Evolutionary conservation across 2,888 invertebrate genomes (phyloP), one percentile per base, ranked within the genome.

Genomic region (Liopterus haemorrhoidalis): DNA sequence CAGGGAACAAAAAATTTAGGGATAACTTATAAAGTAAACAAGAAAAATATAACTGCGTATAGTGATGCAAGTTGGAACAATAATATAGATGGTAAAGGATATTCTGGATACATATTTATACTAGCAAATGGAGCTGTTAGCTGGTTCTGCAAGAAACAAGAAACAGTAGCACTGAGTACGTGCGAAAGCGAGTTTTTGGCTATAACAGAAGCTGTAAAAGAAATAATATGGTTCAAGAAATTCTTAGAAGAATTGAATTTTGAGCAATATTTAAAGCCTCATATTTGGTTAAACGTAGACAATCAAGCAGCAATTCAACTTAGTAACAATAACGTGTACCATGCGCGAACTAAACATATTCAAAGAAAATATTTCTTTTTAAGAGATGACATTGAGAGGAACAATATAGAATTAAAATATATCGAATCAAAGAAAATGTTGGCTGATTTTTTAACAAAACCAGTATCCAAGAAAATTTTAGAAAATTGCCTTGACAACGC

Each of bases 1-100:
- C 16, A 36, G 8, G 36, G 19, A 4, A 36, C 36, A n/a, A 36
- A 36, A 36, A 20, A 6, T 36, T 4, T 36, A 19, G 36, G 36
- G 4, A 36, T 36, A 11, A 20, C 21, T 11, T 36, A 19, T 20
- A 20, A 36, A 36, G 20, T 5, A 19, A 19, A 18, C 4, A 36
- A 36, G 16, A 19, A 19, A 11, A n/a, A n/a, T n/a, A n/a, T n/a
- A n/a, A n/a, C n/a, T n/a, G n/a, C n/a, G n/a, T n/a, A n/a, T n/a
- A n/a, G 19, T n/a, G 16, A 4, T 36, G 21, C 16, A 9, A n/a
- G 36, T 18, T 19, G 16, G 16, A 36, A 36, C 20, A 20, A 36
- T 36, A 14, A 11, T 4, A 20, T 2, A 4, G 36, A 25, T 25
- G n/a, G 30, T 5, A 30, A 30, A 15, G 31, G 31, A 18, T 31